phyloP scores from a whole-genome alignment of 2,888 invertebrate species.

The Pemphredon lugubris region DNA sequence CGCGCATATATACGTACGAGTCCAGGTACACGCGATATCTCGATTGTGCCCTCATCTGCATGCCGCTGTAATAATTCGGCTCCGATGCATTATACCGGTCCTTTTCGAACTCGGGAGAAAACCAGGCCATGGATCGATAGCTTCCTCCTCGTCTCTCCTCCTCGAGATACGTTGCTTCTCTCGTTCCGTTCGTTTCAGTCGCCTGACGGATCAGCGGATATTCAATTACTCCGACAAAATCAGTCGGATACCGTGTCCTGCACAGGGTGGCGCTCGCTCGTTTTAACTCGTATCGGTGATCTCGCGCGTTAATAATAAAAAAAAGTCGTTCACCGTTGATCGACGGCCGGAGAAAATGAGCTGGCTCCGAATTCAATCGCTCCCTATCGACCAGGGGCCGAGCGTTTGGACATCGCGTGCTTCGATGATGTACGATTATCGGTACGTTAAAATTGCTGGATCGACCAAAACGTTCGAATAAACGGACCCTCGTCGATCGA shows the following conservation, averaged over 20 bases:
- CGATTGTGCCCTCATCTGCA: conserved; percentile 68
- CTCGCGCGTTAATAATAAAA: conserved; percentile 49
- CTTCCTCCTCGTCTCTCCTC: conserved; percentile 29
- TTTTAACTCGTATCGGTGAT: conserved; percentile 55
- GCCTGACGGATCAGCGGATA: conserved; percentile 48
- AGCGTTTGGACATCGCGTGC: background rate
- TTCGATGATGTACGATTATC: background rate
- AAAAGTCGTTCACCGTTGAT: conserved; percentile 27
- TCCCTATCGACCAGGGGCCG: background rate
- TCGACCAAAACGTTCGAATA: too few relatives aligned
- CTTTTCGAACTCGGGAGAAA: conserved; percentile 39
- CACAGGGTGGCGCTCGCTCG: conserved; percentile 36
- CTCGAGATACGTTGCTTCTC: background rate
- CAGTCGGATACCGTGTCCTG: conserved; percentile 25
- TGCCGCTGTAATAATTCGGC: conserved; percentile 68
- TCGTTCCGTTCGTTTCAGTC: conserved; percentile 1
- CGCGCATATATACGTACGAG: conserved; percentile 46
- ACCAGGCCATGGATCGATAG: conserved; percentile 69
- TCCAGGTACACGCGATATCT: conserved; percentile 65
- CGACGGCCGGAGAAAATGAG: conserved; percentile 24
- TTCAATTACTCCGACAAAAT: conserved; percentile 61
- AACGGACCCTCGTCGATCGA: too few relatives aligned
- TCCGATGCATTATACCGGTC: conserved; percentile 58
- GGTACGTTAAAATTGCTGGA: too few relatives aligned
- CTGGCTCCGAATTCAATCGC: background rate